Base-by-base conservation (phyloP, 1,140 invertebrate species). In the Propsilocerus akamusi region DNA sequence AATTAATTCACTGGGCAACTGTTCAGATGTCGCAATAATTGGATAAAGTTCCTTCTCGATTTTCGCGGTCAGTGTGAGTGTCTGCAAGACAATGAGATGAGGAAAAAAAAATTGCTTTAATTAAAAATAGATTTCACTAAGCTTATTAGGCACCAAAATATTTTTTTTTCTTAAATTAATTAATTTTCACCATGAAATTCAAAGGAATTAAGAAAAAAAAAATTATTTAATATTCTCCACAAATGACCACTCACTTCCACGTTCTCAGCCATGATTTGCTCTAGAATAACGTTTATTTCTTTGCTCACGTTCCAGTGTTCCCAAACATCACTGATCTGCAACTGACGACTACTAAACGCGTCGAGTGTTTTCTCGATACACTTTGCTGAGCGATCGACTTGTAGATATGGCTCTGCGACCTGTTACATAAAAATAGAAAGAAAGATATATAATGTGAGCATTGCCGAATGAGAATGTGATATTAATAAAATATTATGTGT, bases 41-140 rank as follows among this genome's bases (percentile, higher is more conserved):
- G 85, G 85, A 71, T 86, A 89, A 50, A 88, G 65, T 53, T 83
- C 77, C 48, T 74, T 72, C 57, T 83, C 77, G 56, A 84, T 71
- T 64, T 80, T 78, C n/a, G 77, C 75, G 54, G 81, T 77, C 73
- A 75, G 81, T 55, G 78, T 75, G 53, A 86, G 75, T 24, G 80
- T 83, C 83, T 87, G 63, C 0, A 65, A 57, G 56, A 46, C 50
- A 46, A 53, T 22, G 12, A 51, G 53, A 46, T 52, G 11, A 1
- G 12, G 48, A 51, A 49, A 46, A 8, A 53, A 25, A 10, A 49
- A 4, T 48, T 46, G 14, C 41, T 14, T 14, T 11, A 53, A 34
- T 26, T 25, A 4, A 30, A 26, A 24, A 30, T 26, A 32, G 8
- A 41, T 8, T 51, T 32, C 3, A 20, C n/a, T n/a, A n/a, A n/a